Percentiles rank a stretch among this genome's conserved stretches.
phyloP scores from a whole-genome alignment of 2,797 vertebrate species.

The Bucorvus abyssinicus region DNA sequence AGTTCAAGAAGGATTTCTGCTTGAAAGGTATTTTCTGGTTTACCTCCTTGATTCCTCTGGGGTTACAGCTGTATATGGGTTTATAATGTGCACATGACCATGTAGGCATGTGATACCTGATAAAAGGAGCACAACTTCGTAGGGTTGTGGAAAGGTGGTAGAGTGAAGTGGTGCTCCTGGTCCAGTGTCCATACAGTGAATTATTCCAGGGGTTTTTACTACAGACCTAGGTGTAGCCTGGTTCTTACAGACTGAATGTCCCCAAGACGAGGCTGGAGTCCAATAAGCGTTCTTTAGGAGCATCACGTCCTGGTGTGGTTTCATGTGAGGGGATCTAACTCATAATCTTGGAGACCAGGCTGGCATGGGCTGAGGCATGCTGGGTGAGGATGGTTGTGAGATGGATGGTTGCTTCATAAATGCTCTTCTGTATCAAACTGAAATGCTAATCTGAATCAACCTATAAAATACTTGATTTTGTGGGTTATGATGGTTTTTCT shows the following conservation, averaged over 20 bases:
- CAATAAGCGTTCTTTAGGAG: background rate
- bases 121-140: rapidly evolving
- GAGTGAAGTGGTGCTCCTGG: background rate
- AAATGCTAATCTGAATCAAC: background rate
- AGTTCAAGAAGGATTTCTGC: background rate
- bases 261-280: rapidly evolving
- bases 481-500: rapidly evolving
- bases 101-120: background rate
- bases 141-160: too few species aligned
- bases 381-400: background rate
- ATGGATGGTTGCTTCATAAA: background rate
- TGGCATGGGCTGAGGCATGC: rapidly evolving
- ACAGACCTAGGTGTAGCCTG: too few species aligned
- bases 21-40: background rate
- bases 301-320: background rate
- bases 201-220: background rate
- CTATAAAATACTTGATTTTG: background rate
- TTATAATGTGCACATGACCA: rapidly evolving
- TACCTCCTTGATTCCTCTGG: background rate
- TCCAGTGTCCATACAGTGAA: rapidly evolving
- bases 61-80: background rate
- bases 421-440: background rate
- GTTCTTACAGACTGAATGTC: background rate
- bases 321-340: background rate
- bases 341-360: rapidly evolving